These are phyloP conservation scores for Aeoliscus strigatus DNA, from an alignment of 2,797 vertebrate genomes.

Conservation along the genomic window DNA sequence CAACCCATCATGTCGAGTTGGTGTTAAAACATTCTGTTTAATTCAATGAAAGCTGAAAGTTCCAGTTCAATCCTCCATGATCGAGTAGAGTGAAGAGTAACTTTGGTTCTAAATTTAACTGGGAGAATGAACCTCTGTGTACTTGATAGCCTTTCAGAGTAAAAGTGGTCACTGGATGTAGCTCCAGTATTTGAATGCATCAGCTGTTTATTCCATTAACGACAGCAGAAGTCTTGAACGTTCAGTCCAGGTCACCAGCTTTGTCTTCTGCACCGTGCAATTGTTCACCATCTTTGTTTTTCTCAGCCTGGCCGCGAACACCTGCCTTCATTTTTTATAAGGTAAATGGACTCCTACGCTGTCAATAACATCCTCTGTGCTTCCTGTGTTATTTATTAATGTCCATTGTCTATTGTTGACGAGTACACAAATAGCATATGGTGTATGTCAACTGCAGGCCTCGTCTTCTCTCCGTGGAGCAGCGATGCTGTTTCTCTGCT, in stretches of 20 bases:
- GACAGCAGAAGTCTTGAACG: too few species aligned
- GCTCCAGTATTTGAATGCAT: too few species aligned
- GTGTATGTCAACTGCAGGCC: slow-evolving; percentile 27
- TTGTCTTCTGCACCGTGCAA: slow-evolving; percentile 56
- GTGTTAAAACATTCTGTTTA: too few species aligned
- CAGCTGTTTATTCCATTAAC: too few species aligned
- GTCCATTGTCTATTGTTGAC: slow-evolving; percentile 43
- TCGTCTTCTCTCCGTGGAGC: slow-evolving; percentile 9
- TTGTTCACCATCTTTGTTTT: slow-evolving; percentile 52
- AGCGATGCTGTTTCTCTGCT: slow-evolving; percentile 55
- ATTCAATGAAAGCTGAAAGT: too few species aligned
- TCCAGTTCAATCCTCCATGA: too few species aligned
- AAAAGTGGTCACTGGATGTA: too few species aligned
- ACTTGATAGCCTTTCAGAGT: too few species aligned
- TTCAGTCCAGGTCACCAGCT: slow-evolving; percentile 54
- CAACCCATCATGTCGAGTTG: too few species aligned
- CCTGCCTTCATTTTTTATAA: slow-evolving; percentile 75
- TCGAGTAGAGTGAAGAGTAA: too few species aligned
- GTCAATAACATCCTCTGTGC: slow-evolving; percentile 51
- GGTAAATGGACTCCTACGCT: slow-evolving; percentile 70
- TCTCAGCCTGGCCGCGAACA: slow-evolving; percentile 47
- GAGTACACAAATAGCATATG: slow-evolving; percentile 48
- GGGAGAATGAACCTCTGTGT: too few species aligned
- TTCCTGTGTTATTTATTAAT: slow-evolving; percentile 72
- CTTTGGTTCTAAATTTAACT: too few species aligned